A percentile compares a stretch with the other conserved stretches of the same genome.
phyloP scores from a whole-genome alignment of 2,797 vertebrate species.

The Poeciliopsis paucimaculata region DNA sequence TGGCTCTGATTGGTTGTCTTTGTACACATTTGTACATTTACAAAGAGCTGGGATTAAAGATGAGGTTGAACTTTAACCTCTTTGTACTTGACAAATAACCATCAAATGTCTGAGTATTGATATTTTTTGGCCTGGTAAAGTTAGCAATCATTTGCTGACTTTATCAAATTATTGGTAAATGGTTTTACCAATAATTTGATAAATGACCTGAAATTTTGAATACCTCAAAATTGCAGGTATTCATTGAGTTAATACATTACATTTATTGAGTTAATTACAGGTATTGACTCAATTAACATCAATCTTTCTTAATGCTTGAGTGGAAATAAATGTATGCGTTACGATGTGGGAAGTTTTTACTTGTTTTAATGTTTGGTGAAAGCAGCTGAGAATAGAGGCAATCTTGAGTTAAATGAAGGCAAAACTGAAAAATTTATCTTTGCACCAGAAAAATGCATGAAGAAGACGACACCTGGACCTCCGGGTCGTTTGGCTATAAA shows the following conservation, averaged over 20 bases:
- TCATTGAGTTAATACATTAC: too few relatives aligned
- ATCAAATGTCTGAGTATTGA: not conserved
- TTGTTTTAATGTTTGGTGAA: not conserved
- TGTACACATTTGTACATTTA: constrained; percentile 6
- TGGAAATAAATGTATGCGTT: not conserved
- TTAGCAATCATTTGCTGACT: not conserved
- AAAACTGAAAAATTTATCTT: too few relatives aligned
- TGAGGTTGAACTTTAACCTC: not conserved
- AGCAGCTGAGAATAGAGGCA: not conserved
- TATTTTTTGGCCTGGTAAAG: not conserved
- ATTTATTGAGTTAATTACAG: not conserved
- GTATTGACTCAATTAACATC: not conserved
- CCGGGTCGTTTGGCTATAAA: too few relatives aligned
- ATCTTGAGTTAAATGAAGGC: too few relatives aligned
- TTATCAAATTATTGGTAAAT: too few relatives aligned
- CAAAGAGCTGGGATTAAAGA: constrained; percentile 8
- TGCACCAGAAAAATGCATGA: too few relatives aligned
- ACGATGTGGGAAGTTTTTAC: not conserved
- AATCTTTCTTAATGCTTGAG: not conserved
- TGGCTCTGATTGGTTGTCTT: too few relatives aligned
- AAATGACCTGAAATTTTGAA: too few relatives aligned
- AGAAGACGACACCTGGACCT: too few relatives aligned
- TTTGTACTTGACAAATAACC: not conserved
- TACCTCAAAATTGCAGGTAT: too few relatives aligned
- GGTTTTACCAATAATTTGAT: too few relatives aligned